phyloP scores from a whole-genome alignment of 2,888 invertebrate species.

The Dione juno region DNA sequence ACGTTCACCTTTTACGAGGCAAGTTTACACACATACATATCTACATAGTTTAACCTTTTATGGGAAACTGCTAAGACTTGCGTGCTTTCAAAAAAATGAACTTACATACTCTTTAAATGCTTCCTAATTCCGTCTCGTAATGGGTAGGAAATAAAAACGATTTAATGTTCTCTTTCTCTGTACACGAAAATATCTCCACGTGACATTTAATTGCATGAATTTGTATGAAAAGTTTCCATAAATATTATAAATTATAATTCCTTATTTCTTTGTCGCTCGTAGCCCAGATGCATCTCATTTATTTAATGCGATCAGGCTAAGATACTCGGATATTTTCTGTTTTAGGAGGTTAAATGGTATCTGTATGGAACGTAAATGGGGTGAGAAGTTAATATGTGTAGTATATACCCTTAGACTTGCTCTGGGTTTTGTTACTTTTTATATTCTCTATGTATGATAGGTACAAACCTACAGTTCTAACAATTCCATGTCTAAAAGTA shows the following conservation, averaged over 20 bases:
- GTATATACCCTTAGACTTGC: neutral
- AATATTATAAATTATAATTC: conserved; percentile 18
- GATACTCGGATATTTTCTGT: conserved; percentile 36
- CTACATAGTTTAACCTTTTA: conserved; percentile 40
- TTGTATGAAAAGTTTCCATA: conserved; percentile 5
- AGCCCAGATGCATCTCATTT: conserved; percentile 41
- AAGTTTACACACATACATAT: conserved; percentile 38
- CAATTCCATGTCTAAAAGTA: no score
- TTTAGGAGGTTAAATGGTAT: conserved; percentile 40
- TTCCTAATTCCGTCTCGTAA: conserved; percentile 12
- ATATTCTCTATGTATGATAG: neutral
- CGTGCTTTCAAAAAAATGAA: conserved; percentile 16
- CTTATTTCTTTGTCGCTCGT: conserved; percentile 12
- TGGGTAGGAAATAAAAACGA: no score
- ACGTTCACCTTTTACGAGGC: conserved; percentile 34
- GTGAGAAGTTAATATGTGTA: conserved; percentile 13
- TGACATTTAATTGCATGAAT: conserved; percentile 4
- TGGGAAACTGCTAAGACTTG: conserved; percentile 33
- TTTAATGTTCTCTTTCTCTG: neutral
- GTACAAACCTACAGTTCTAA: no score
- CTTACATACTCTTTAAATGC: conserved; percentile 20
- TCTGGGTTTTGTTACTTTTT: neutral
- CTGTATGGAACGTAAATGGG: conserved; percentile 30
- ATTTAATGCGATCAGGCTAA: conserved; percentile 40
- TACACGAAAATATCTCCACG: neutral